Percentiles rank a stretch among this genome's conserved stretches.
Evolutionary conservation across 1,140 invertebrate genomes (phyloP).

Genomic region (Danaus melanippus): DNA sequence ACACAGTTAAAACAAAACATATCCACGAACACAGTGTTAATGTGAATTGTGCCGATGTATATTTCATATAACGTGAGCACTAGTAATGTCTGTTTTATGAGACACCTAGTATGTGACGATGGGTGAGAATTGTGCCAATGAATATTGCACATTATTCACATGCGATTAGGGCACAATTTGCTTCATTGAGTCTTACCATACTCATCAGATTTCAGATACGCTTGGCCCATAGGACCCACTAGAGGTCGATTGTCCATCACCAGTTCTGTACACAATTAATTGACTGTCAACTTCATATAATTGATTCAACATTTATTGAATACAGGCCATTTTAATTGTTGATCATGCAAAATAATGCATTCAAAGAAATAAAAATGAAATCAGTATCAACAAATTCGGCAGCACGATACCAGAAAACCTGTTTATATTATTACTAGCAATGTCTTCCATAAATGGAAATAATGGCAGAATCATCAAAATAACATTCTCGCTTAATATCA

Average conservation of each 20-base stretch:
- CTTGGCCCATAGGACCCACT: slow-evolving; percentile 82
- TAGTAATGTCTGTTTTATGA: slow-evolving; percentile 44
- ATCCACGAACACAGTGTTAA: slow-evolving; percentile 19
- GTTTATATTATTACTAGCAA: no score
- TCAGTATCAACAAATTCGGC: background rate
- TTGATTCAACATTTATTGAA: no score
- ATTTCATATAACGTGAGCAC: slow-evolving; percentile 22
- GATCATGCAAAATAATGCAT: no score
- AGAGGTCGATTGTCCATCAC: slow-evolving; percentile 71
- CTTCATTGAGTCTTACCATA: slow-evolving; percentile 78
- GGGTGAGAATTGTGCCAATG: slow-evolving; percentile 43
- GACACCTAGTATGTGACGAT: slow-evolving; percentile 43
- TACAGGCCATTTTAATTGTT: no score
- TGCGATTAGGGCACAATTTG: slow-evolving; percentile 60
- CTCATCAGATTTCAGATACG: slow-evolving; percentile 85
- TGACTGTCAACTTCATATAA: slow-evolving; percentile 10
- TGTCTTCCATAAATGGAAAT: no score
- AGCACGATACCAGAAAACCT: no score
- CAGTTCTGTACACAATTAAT: slow-evolving; percentile 57
- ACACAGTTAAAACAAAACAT: slow-evolving; percentile 12
- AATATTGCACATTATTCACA: slow-evolving; percentile 51
- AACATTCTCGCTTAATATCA: no score
- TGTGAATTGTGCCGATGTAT: slow-evolving; percentile 30
- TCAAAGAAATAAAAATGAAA: background rate
- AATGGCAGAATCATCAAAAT: no score